Percentiles rank a stretch among this genome's conserved stretches.
Evolutionary conservation across 2,797 vertebrate genomes (phyloP).

Genomic region (Tokudaia muenninki): DNA sequence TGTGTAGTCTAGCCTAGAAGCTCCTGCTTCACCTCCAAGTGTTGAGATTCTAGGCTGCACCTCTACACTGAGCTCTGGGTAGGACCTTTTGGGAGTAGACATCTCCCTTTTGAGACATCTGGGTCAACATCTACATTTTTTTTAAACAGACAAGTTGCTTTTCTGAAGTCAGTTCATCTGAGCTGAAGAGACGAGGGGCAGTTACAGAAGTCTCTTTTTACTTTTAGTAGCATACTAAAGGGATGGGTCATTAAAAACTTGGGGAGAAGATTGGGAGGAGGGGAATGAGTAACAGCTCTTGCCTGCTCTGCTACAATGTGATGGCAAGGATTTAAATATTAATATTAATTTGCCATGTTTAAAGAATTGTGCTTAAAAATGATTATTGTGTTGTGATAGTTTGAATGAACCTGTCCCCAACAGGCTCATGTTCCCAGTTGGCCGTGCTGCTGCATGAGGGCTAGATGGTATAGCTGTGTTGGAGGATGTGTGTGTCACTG

Average conservation of each 20-base stretch:
- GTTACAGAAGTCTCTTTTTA: background rate
- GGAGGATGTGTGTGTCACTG: background rate
- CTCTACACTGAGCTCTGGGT: background rate
- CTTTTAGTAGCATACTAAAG: background rate
- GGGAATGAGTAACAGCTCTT: background rate
- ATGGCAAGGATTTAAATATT: background rate
- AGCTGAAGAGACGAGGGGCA: background rate
- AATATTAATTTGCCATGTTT: slow-evolving; percentile 44
- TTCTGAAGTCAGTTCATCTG: background rate
- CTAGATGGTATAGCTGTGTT: background rate
- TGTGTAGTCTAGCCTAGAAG: background rate
- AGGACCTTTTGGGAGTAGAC: background rate
- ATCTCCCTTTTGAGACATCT: background rate
- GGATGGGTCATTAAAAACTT: background rate
- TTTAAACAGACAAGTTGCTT: background rate
- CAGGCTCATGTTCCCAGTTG: background rate
- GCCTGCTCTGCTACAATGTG: background rate
- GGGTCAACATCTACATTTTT: background rate
- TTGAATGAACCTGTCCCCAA: background rate
- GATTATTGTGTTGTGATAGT: background rate
- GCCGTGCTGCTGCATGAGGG: too few species aligned
- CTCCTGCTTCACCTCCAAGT: background rate
- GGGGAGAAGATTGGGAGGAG: background rate
- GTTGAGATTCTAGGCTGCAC: background rate
- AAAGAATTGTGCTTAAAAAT: slow-evolving; percentile 48